Evolutionary conservation across 2,888 invertebrate genomes (phyloP).

Genomic region (Epistrophella euchroma): DNA sequence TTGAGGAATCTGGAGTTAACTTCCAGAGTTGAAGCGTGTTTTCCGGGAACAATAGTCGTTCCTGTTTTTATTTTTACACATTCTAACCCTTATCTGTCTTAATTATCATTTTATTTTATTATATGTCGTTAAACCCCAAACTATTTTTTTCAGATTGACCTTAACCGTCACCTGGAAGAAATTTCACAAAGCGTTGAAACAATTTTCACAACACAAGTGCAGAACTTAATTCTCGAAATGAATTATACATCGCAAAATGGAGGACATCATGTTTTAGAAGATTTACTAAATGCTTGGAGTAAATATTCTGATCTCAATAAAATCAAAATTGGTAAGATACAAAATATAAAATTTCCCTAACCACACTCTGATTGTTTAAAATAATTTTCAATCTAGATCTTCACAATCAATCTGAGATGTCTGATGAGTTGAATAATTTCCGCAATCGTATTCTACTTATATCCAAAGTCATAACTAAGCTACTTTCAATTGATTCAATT

Average conservation of each 20-base stretch:
- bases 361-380: not conserved
- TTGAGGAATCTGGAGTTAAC: too few relatives aligned
- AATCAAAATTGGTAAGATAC: conserved; percentile 78
- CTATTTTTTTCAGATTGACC: conserved; percentile 80
- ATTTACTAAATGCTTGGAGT: conserved; percentile 80
- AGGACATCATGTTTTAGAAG: conserved; percentile 1
- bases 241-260: conserved; percentile 25
- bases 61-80: too few relatives aligned
- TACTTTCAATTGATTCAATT: conserved; percentile 62
- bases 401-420: conserved; percentile 76
- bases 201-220: conserved; percentile 78
- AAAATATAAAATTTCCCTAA: not conserved
- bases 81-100: too few relatives aligned
- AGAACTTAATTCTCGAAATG: conserved; percentile 76
- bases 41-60: too few relatives aligned
- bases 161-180: conserved; percentile 88
- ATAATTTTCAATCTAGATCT: conserved; percentile 77
- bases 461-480: conserved; percentile 76
- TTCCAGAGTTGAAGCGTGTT: too few relatives aligned
- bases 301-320: conserved; percentile 78
- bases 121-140: not conserved
- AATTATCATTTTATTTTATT: not conserved
- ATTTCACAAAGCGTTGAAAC: conserved; percentile 83
- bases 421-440: conserved; percentile 80
- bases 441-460: conserved; percentile 79